These are phyloP conservation scores for Fulmarus glacialis DNA, from an alignment of 2,113 vertebrate genomes.

Conservation along the genomic window DNA sequence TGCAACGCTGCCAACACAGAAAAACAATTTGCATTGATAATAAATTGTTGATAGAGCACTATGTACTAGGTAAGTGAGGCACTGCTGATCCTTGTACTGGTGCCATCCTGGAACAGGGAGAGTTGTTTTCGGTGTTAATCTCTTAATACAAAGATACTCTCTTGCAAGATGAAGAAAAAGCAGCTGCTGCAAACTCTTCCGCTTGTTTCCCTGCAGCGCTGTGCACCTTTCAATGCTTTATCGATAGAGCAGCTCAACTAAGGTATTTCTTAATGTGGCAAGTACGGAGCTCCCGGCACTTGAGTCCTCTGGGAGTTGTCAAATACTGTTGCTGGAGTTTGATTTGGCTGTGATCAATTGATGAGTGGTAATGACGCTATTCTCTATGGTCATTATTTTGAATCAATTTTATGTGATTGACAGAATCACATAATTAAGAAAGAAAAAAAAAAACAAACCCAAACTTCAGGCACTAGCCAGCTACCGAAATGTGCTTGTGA, in stretches of 20 bases:
- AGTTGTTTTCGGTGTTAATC: neutral
- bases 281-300: neutral
- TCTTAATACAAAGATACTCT: neutral
- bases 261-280: neutral
- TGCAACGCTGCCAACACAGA: neutral
- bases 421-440: conserved; percentile 10
- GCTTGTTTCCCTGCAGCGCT: neutral
- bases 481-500: neutral
- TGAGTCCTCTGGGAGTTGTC: neutral
- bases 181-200: neutral
- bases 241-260: neutral
- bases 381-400: conserved; percentile 22
- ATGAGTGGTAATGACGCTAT: neutral
- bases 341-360: neutral
- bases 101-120: neutral
- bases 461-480: neutral
- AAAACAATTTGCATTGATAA: fast-evolving
- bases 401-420: neutral
- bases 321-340: neutral
- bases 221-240: neutral
- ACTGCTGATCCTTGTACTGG: neutral
- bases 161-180: neutral
- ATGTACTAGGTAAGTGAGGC: fast-evolving
- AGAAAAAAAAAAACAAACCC: neutral
- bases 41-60: neutral